Percentiles rank a stretch among this genome's conserved stretches.
Conservation (phyloP, 2,113 vertebrate genomes). For the Salvator merianae region DNA sequence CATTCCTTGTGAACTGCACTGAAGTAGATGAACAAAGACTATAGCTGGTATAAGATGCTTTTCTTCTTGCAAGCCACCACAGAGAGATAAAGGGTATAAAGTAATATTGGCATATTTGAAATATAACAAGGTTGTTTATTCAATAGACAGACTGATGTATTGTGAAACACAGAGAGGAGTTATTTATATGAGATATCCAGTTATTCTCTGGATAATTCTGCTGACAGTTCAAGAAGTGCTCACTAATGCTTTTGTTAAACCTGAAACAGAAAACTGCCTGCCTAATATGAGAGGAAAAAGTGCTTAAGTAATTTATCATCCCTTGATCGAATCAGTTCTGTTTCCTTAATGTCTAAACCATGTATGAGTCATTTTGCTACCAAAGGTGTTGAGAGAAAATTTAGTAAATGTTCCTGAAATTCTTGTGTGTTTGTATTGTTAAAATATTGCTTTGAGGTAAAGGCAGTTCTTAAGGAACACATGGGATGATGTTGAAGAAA, state of each 20-base stretch:
- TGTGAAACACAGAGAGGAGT: neutral
- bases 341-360: neutral
- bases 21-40: no score
- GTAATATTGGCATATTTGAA: neutral
- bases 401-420: neutral
- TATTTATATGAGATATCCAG: neutral
- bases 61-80: neutral
- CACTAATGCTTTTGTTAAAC: neutral
- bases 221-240: neutral
- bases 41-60: neutral
- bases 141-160: neutral
- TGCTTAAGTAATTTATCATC: neutral
- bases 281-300: neutral
- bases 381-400: neutral
- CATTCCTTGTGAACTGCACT: no score
- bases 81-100: neutral
- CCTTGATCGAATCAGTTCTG: neutral
- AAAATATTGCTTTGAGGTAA: neutral
- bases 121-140: neutral
- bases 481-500: neutral
- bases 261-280: neutral
- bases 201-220: neutral
- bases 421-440: no score
- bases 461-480: neutral
- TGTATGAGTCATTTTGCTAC: neutral